Percentiles rank a stretch among this genome's conserved stretches.
phyloP scores from a whole-genome alignment of 2,888 invertebrate genomes.

The Patella depressa region DNA sequence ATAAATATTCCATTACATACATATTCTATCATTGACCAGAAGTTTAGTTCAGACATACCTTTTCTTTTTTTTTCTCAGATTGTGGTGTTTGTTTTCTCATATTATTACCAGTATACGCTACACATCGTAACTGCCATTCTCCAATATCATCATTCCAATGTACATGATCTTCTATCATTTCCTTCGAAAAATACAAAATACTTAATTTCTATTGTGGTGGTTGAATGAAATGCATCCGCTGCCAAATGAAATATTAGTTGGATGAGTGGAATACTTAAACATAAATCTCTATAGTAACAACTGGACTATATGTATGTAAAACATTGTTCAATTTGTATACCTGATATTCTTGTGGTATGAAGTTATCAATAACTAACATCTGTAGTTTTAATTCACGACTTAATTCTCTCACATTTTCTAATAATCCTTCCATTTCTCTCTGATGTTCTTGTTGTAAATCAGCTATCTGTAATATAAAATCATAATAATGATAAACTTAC shows the following conservation, averaged over 20 bases:
- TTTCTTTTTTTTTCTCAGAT: constrained; percentile 68
- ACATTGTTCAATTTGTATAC: constrained; percentile 70
- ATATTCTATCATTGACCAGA: too few relatives aligned
- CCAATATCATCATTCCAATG: constrained; percentile 99
- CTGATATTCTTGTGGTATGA: constrained; percentile 94
- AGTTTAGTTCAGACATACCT: constrained; percentile 45
- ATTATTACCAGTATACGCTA: constrained; percentile 99
- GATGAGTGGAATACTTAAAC: background rate
- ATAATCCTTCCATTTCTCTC: constrained; percentile 94
- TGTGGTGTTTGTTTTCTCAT: constrained; percentile 81
- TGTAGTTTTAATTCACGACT: constrained; percentile 92
- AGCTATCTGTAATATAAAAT: constrained; percentile 69
- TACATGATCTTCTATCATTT: constrained; percentile 88
- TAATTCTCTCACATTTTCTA: constrained; percentile 92
- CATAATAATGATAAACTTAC: too few relatives aligned
- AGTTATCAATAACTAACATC: constrained; percentile 90
- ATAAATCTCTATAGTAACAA: background rate
- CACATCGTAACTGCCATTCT: constrained; percentile 97
- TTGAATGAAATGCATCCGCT: too few relatives aligned
- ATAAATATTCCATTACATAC: too few relatives aligned
- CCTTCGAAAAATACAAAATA: constrained; percentile 73
- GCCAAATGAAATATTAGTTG: too few relatives aligned
- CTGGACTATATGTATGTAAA: background rate
- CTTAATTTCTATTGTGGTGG: too few relatives aligned
- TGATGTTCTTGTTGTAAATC: constrained; percentile 90